Percentiles rank a stretch among this genome's conserved stretches.
phyloP scores from a whole-genome alignment of 2,113 vertebrate species.

The Callorhinus ursinus region DNA sequence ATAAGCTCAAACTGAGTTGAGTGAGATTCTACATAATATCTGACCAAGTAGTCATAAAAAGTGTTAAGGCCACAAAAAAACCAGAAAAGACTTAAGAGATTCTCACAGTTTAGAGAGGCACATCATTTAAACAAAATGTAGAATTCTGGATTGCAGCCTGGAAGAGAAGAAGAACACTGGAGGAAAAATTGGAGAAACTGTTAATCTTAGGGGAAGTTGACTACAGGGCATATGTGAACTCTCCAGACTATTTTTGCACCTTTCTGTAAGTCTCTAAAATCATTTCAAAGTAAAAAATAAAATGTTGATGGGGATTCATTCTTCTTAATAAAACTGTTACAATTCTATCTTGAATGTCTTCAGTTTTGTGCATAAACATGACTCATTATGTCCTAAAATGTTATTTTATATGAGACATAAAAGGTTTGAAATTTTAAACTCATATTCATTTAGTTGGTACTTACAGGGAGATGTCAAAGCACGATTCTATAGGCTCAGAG shows the following conservation, averaged over 20 bases:
- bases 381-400: slow-evolving; percentile 6
- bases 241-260: neutral
- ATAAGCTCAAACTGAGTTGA: neutral
- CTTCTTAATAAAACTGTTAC: neutral
- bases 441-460: neutral
- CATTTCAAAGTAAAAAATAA: slow-evolving; percentile 20
- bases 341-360: neutral
- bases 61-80: neutral
- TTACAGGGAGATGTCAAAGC: neutral
- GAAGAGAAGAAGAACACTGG: neutral
- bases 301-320: neutral
- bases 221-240: neutral
- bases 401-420: slow-evolving; percentile 14
- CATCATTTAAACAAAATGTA: neutral
- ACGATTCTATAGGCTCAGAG: neutral
- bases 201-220: neutral
- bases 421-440: slow-evolving; percentile 36
- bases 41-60: neutral
- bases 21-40: neutral
- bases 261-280: slow-evolving; percentile 25
- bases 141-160: neutral
- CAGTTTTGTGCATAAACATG: slow-evolving; percentile 14
- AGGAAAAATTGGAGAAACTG: neutral
- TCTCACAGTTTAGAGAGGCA: neutral
- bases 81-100: neutral